Conservation (phyloP, 2,113 vertebrate genomes). For the Gymnorhina tibicen region DNA sequence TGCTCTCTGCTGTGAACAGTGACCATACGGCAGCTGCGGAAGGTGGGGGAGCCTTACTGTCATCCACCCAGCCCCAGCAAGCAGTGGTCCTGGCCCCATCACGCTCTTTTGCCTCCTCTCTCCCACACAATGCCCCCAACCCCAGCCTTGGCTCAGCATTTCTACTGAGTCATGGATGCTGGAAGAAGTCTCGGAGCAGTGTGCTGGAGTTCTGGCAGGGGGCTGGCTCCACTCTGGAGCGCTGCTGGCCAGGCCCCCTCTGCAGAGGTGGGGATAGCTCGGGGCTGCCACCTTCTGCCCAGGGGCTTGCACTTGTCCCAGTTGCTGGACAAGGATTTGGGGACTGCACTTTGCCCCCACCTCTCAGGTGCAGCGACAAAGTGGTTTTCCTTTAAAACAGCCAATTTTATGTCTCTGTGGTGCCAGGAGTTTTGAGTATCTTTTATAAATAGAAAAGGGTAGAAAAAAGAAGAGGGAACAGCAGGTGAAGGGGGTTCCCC, state of each 20-base stretch:
- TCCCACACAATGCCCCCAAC: background rate
- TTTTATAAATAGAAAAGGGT: background rate
- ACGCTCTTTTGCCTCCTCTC: background rate
- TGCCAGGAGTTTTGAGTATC: background rate
- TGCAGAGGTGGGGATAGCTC: accelerated
- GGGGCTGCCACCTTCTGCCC: no score
- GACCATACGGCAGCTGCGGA: accelerated
- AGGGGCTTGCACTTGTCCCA: background rate
- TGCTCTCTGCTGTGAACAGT: background rate
- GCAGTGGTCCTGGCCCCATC: background rate
- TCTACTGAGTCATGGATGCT: background rate
- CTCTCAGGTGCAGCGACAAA: background rate
- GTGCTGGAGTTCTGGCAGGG: accelerated
- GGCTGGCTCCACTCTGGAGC: background rate
- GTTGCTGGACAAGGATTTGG: background rate
- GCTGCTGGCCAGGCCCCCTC: background rate
- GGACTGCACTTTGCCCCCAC: background rate
- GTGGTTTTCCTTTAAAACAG: background rate
- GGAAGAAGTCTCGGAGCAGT: background rate
- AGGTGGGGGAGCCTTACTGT: background rate
- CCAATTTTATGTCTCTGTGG: accelerated
- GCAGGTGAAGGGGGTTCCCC: background rate
- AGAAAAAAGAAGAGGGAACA: background rate
- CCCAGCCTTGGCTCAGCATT: background rate
- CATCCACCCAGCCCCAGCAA: no score